Base-by-base conservation (phyloP, 1,140 invertebrate species). In the Anadara kagoshimensis region DNA sequence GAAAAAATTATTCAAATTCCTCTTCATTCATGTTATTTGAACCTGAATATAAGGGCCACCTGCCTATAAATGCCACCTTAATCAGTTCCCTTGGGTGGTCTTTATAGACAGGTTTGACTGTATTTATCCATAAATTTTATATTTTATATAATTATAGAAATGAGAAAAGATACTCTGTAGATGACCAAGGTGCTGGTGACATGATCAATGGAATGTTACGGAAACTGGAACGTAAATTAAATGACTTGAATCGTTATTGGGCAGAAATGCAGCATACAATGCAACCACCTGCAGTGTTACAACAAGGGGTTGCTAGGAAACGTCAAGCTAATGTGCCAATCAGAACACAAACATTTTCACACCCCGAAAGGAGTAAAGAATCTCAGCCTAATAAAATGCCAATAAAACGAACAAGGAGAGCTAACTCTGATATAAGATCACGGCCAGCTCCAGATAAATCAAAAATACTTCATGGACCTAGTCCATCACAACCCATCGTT, bases 211-310 rank as follows among this genome's bases (percentile, higher is more conserved):
- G 65, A 49, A 82, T 79, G 44, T 71, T 86, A 16, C 53, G 78
- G 36, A 83, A 82, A 73, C 73, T 87, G 51, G 83, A 86, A 18
- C 69, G 78, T 26, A 83, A 81, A 63, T 73, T 82, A 44, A 67
- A 66, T 1, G 84, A 87, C 54, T 57, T 85, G 20, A 76, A 85
- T 22, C 69, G 75, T 24, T 85, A 81, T 58, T 87, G 86, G 86
- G 59, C 67, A 26, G 81, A 84, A 72, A 79, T 86, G 72, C 73
- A 80, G 36, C 75, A 80, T 58, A 83, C 79, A 11, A 72, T 71
- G 20, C 76, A 54, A 53, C 79, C 76, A 11, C 76, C 79, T 1
- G 65, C 75, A 54, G 71, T 72, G 4, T 49, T 53, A 43, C 26
- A 72, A 47, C 45, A 76, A 76, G 66, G 69, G 45, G 24, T 58